Evolutionary conservation across 2,797 vertebrate species (phyloP).

Genomic region (Varecia variegata): DNA sequence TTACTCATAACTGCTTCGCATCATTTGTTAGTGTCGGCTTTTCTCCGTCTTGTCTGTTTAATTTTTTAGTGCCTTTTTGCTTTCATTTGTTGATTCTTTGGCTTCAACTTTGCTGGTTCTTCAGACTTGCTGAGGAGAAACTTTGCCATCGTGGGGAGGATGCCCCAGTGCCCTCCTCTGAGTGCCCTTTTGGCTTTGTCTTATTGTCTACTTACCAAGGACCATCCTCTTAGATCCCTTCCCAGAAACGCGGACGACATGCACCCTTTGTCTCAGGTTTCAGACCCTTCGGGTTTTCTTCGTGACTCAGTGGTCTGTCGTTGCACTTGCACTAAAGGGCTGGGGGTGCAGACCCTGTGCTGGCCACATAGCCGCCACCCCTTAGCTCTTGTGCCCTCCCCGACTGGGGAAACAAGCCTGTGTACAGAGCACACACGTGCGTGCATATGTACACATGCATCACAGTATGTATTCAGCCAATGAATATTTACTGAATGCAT

Average conservation of each 20-base stretch:
- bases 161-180: not conserved
- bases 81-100: constrained; percentile 31
- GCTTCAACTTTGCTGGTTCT: not conserved
- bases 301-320: too few species aligned
- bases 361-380: not conserved
- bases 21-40: not conserved
- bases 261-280: not conserved
- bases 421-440: accelerated
- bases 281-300: not conserved
- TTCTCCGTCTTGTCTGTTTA: not conserved
- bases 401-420: not conserved
- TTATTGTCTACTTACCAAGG: constrained; percentile 6
- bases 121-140: constrained; percentile 30
- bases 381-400: not conserved
- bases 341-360: accelerated
- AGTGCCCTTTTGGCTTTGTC: constrained; percentile 18
- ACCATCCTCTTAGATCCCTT: not conserved
- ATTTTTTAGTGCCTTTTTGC: not conserved
- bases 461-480: accelerated
- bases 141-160: not conserved
- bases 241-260: not conserved
- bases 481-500: not conserved
- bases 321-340: not conserved
- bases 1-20: not conserved
- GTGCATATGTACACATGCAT: too few species aligned